These are phyloP conservation scores for Trichogramma dendrolimi DNA, from an alignment of 2,888 invertebrate species.

Conservation along the genomic window DNA sequence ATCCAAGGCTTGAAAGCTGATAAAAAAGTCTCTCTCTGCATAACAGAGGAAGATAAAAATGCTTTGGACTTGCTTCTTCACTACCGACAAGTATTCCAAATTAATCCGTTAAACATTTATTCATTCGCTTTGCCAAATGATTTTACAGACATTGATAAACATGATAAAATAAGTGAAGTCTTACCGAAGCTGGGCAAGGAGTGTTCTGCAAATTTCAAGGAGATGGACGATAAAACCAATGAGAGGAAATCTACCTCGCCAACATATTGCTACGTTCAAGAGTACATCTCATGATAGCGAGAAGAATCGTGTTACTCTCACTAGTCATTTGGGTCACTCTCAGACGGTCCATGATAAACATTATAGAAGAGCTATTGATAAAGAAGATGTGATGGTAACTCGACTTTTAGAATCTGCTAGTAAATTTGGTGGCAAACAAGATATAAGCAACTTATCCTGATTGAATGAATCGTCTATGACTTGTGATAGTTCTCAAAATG, in stretches of 20 bases:
- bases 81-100: background rate
- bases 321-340: slow-evolving; percentile 1
- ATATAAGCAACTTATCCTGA: too few relatives aligned
- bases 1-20: slow-evolving; percentile 6
- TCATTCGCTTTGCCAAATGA: slow-evolving; percentile 2
- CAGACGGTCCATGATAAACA: background rate
- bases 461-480: too few relatives aligned
- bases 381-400: background rate
- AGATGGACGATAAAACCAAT: slow-evolving; percentile 3
- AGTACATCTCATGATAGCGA: background rate
- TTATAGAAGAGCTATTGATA: background rate
- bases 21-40: background rate
- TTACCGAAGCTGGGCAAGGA: background rate
- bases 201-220: background rate
- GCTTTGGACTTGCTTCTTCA: background rate
- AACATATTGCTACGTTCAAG: slow-evolving; percentile 2
- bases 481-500: too few relatives aligned
- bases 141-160: background rate
- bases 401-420: background rate
- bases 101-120: background rate
- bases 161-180: background rate
- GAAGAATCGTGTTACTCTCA: background rate
- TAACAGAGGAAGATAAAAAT: background rate
- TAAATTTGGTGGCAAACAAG: too few relatives aligned
- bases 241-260: background rate